Evolutionary conservation across 2,113 vertebrate species (phyloP), one percentile per base, ranked within the genome.

Genomic region (Nothocercus julius): DNA sequence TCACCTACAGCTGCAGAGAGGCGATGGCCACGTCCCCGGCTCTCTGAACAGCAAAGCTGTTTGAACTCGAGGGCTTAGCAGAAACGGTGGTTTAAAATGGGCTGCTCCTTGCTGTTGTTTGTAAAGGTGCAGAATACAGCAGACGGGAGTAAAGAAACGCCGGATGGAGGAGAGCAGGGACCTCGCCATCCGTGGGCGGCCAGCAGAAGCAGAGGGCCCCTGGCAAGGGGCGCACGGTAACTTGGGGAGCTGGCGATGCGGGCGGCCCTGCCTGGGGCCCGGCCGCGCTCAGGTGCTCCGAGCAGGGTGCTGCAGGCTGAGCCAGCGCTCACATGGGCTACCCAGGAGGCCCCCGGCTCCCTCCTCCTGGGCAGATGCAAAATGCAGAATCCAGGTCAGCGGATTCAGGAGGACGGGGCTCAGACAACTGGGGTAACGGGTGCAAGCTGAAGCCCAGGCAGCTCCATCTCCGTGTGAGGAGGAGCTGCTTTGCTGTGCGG

Each of bases 1-100:
- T 94, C 95, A 94, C 95, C 59, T 89, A 49, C 73, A 69, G 73
- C 93, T 88, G 92, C 82, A 66, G 64, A 83, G 92, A 96, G 58
- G 59, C 89, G 94, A 79, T 93, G 64, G 86, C 83, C 69, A 78
- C 93, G 91, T 88, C 77, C 83, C 88, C 0, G 9, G 68, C 80
- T 88, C 69, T 32, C 40, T 85, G 85, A 95, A 93, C 80, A 90
- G 34, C 64, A n/a, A 36, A 86, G 27, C 27, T 89, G 80, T 94
- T 95, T 92, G 79, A 92, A 87, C 40, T 56, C 64, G 83, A 78
- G 69, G 44, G 28, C 88, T 93, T 94, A 83, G 83, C 81, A 73
- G 68, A 94, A 91, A 84, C 82, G 85, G 81, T 86, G 1, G 0
- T 92, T 90, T 82, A 91, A 92, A 82, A 66, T n/a, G 22, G 68